These are phyloP conservation scores for Nestor notabilis DNA, from an alignment of 2,113 vertebrate genomes.

Conservation along the genomic window DNA sequence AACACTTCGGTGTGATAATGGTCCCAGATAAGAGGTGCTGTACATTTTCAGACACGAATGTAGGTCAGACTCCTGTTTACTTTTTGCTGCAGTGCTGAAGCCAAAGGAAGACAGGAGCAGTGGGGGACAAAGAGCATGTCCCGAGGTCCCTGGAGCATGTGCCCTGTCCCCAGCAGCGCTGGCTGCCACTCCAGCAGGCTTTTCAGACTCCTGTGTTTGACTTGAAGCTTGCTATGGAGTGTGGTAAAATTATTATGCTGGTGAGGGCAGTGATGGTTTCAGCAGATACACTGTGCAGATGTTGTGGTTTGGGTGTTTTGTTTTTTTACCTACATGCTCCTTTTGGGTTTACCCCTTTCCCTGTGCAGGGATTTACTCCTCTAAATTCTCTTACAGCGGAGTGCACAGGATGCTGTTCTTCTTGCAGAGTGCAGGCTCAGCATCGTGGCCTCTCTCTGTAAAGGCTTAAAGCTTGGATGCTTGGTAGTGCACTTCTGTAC, in stretches of 20 bases:
- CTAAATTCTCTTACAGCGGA: rapidly evolving
- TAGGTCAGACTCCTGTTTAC: not conserved
- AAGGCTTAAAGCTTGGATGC: not conserved
- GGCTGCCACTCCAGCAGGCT: not conserved
- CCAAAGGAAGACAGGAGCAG: not conserved
- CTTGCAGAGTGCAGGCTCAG: not conserved
- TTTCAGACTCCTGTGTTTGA: not conserved
- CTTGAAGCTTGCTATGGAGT: not conserved
- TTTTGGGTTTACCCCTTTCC: not conserved
- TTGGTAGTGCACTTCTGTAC: not conserved
- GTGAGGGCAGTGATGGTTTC: not conserved
- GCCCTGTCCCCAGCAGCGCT: not conserved
- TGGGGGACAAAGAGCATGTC: not conserved
- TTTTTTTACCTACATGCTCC: not conserved
- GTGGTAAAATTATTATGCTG: not conserved
- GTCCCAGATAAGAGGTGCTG: not conserved
- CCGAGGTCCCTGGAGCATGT: not conserved
- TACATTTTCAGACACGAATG: not conserved
- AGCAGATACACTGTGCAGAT: not conserved
- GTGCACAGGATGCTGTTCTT: not conserved
- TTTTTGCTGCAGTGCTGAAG: not conserved
- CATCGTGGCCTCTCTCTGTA: not conserved
- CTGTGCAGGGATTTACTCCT: not conserved
- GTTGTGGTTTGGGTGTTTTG: not conserved
- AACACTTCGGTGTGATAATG: not conserved